Conservation (phyloP, 2,113 vertebrate species). For the Prionailurus viverrinus region DNA sequence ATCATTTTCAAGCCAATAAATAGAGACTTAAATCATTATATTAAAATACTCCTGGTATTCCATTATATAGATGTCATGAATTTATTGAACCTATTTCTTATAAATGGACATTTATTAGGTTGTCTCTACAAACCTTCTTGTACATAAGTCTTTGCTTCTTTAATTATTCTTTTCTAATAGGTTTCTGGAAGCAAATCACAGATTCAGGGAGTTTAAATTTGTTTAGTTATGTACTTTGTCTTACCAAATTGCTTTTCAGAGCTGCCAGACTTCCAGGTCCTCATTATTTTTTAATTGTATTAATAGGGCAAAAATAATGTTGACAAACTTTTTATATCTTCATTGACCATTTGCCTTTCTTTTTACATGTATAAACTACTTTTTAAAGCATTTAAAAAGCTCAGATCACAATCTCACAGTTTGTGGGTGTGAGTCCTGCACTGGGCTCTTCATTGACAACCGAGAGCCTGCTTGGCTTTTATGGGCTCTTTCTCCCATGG, state of each 20-base stretch:
- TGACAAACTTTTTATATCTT: slow-evolving; percentile 9
- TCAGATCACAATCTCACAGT: too few relatives aligned
- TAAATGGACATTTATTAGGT: neutral
- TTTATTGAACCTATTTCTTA: neutral
- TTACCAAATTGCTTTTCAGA: slow-evolving; percentile 7
- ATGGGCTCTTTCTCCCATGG: neutral
- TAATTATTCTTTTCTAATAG: slow-evolving; percentile 13
- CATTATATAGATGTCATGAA: neutral
- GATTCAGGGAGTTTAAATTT: neutral
- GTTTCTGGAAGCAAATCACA: neutral
- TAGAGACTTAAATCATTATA: neutral
- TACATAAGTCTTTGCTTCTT: neutral
- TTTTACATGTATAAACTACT: neutral
- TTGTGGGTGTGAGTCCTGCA: too few relatives aligned
- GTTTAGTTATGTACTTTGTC: neutral
- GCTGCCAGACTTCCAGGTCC: neutral
- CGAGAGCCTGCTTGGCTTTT: neutral
- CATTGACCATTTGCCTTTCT: neutral
- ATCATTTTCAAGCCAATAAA: neutral
- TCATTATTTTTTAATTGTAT: neutral
- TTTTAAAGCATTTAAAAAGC: neutral
- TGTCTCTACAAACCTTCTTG: neutral
- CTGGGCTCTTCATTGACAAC: too few relatives aligned
- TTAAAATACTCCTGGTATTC: neutral
- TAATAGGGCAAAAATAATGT: slow-evolving; percentile 3